Base-by-base conservation (phyloP, 1,140 invertebrate genomes). In the Eumaeus atala region DNA sequence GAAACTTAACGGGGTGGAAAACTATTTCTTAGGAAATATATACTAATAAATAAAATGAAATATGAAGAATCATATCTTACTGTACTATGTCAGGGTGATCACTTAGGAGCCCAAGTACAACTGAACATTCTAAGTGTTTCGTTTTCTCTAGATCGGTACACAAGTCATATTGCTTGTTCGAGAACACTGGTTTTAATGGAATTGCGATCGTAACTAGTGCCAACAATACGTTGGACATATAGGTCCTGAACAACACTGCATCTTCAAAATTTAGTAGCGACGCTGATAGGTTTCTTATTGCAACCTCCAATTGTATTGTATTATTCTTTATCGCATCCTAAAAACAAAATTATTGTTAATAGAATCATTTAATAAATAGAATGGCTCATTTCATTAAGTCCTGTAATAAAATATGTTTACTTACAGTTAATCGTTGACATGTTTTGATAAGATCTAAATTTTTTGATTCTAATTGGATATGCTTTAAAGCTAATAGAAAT, bases 61-160 rank as follows among this genome's bases (percentile, higher is more conserved):
- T 42, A 49, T 36, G 54, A 33, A n/a, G n/a, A n/a, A 35, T 51
- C 17, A 57, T 40, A 44, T 85, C 85, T 78, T 87, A 90, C 89
- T 87, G 79, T 51, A 90, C 56, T 18, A 90, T 74, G 75, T 91
- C 89, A 51, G 84, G 87, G 55, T 88, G 82, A 50, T 82, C 74
- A 59, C 74, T 74, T 18, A 82, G 48, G 14, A 67, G 53, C 35
- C 74, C 68, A 9, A 86, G 56, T 12, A 77, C 61, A 40, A 83
- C 65, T 11, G 76, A 82, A 68, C 74, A 77, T 48, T 83, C 76
- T 47, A 86, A 65, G 64, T 86, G 81, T 47, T 59, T 64, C 9
- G 62, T 75, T 59, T 83, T 84, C 54, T 86, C 83, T 44, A 63
- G 50, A 57, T 86, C 78, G 60, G 61, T 76, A 36, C 74, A 80